A percentile compares a stretch with the other conserved stretches of the same genome.
Conservation (phyloP, 2,113 vertebrate species). For the Odocoileus hemionus region DNA sequence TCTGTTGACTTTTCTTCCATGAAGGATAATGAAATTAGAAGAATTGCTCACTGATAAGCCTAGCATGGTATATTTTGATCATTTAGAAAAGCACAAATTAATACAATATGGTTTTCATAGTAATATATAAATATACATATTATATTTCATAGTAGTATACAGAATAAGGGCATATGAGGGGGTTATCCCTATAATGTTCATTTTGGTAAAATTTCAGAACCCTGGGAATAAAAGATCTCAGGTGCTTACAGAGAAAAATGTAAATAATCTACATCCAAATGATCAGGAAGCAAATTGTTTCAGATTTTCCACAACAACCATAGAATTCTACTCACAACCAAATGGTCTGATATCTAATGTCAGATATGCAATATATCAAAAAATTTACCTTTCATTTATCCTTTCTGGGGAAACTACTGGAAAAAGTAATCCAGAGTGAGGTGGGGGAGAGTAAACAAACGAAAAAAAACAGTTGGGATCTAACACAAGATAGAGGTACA, state of each 20-base stretch:
- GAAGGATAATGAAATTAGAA: neutral
- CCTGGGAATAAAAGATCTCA: neutral
- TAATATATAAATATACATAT: neutral
- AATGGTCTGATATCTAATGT: neutral
- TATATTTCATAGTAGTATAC: neutral
- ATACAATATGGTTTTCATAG: neutral
- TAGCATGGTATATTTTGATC: neutral
- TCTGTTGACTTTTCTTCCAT: neutral
- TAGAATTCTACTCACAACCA: neutral
- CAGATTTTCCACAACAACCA: neutral
- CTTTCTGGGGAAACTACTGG: neutral
- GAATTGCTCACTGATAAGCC: neutral
- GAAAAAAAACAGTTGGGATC: neutral
- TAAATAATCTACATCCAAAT: neutral
- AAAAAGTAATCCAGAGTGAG: neutral
- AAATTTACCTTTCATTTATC: neutral
- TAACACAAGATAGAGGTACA: neutral
- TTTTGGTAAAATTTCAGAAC: neutral
- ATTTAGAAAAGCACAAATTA: neutral
- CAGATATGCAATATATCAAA: neutral
- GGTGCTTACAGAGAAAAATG: neutral
- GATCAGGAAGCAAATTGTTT: neutral
- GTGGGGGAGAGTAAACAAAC: neutral
- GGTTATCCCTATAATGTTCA: neutral
- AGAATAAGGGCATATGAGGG: neutral